Conservation (phyloP, 2,113 vertebrate genomes). For the Poeciliopsis occidentalis region DNA sequence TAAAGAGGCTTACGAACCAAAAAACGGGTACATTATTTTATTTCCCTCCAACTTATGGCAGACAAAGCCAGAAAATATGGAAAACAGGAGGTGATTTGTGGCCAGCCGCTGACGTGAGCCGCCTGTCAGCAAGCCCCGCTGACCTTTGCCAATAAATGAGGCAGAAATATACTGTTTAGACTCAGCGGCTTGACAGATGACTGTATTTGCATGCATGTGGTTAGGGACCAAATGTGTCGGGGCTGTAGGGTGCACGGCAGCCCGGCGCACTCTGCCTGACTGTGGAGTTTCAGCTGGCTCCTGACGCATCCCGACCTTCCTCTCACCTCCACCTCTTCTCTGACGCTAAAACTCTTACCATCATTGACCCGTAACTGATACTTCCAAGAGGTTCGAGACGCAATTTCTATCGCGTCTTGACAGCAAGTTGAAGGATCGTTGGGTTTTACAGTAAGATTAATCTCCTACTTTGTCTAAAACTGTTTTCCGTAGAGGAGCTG, state of each 20-base stretch:
- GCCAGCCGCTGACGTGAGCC: slow-evolving; percentile 19
- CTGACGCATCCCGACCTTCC: slow-evolving; percentile 59
- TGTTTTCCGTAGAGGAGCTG: slow-evolving; percentile 51
- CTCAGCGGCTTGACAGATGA: slow-evolving; percentile 4
- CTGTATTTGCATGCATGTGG: slow-evolving; percentile 2
- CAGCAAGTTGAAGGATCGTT: background rate
- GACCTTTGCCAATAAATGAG: slow-evolving; percentile 3
- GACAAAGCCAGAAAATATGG: background rate
- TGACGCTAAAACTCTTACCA: background rate
- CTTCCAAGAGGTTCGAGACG: background rate
- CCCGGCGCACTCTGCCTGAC: background rate
- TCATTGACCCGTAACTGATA: background rate
- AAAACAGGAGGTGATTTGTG: slow-evolving; percentile 19
- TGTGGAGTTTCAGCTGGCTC: slow-evolving; percentile 51
- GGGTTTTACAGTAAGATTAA: background rate
- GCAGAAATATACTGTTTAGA: slow-evolving; percentile 7
- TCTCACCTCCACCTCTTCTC: background rate
- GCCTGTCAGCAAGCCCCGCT: slow-evolving; percentile 3
- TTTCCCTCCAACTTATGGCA: slow-evolving; percentile 1
- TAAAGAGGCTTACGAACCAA: background rate
- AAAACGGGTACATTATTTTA: background rate
- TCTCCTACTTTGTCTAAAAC: background rate
- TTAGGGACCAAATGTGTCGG: background rate
- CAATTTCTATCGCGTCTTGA: background rate
- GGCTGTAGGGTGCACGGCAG: slow-evolving; percentile 12